phyloP scores from a whole-genome alignment of 2,888 invertebrate species.

The Luffia ferchaultella region DNA sequence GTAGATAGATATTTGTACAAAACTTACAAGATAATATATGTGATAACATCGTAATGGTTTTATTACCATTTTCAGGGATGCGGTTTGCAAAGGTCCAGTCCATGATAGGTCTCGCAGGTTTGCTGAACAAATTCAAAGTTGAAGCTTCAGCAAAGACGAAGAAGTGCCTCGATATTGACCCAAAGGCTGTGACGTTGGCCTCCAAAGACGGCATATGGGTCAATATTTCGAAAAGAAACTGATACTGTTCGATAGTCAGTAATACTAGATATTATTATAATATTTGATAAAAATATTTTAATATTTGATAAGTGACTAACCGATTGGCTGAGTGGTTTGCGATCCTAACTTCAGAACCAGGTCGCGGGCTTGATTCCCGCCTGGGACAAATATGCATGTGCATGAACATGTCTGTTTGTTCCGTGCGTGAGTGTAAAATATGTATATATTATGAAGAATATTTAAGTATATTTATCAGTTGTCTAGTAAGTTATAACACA shows the following conservation, averaged over 20 bases:
- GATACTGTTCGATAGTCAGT: background rate
- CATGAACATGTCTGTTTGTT: no score
- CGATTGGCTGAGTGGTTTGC: background rate
- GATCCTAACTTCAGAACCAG: background rate
- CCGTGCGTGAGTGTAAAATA: no score
- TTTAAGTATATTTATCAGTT: no score
- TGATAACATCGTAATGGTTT: background rate
- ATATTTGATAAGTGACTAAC: background rate
- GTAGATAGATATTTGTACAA: background rate
- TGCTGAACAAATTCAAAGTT: slow-evolving; percentile 25
- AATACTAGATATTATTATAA: background rate
- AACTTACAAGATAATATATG: slow-evolving; percentile 1
- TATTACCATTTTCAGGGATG: slow-evolving; percentile 21
- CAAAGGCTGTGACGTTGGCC: slow-evolving; percentile 17
- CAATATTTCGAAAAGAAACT: slow-evolving; percentile 9
- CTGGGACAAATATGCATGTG: no score
- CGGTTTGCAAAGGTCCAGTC: slow-evolving; percentile 26
- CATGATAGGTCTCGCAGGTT: slow-evolving; percentile 23
- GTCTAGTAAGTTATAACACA: no score
- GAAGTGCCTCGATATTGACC: slow-evolving; percentile 16
- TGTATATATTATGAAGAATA: no score
- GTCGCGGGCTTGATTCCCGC: background rate
- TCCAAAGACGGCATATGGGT: slow-evolving; percentile 21
- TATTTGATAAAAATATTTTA: background rate
- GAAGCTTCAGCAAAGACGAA: slow-evolving; percentile 15